A percentile compares a stretch with the other conserved stretches of the same genome.
Conservation (phyloP, 92 coral and sea anemone genomes). For the Epizoanthus stellaris region DNA sequence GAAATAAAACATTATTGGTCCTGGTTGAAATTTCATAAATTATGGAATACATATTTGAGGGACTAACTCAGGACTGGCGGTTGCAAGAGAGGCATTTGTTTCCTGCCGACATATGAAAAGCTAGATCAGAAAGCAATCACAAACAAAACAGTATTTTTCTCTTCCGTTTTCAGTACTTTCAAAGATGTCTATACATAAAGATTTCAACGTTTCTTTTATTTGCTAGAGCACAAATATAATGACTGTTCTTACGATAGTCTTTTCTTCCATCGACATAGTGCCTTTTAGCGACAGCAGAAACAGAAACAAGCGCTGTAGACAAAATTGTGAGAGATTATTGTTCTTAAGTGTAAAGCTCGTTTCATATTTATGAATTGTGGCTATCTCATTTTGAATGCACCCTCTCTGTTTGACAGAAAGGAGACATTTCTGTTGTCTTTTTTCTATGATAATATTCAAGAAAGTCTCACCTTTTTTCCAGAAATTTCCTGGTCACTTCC, state of each 20-base stretch:
- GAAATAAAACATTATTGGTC: neutral
- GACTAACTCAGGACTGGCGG: neutral
- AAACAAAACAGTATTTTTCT: too few relatives aligned
- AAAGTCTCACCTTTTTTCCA: slow-evolving; percentile 84
- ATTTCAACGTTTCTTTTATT: too few relatives aligned
- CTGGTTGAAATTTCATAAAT: neutral
- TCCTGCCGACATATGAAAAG: neutral
- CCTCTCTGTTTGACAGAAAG: neutral
- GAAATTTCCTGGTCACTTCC: slow-evolving; percentile 82
- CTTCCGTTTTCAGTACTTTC: too few relatives aligned
- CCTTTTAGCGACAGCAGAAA: neutral
- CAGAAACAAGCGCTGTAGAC: neutral
- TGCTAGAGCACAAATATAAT: too few relatives aligned
- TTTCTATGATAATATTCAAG: neutral
- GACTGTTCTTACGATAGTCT: too few relatives aligned
- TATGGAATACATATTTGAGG: neutral
- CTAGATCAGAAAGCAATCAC: too few relatives aligned
- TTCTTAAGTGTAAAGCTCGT: neutral
- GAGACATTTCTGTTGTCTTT: neutral
- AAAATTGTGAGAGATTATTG: neutral
- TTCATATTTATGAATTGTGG: too few relatives aligned
- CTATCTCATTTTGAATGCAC: neutral
- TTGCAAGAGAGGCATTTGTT: neutral
- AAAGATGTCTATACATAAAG: too few relatives aligned
- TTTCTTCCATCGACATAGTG: too few relatives aligned